A percentile compares a stretch with the other conserved stretches of the same genome.
These are phyloP conservation scores for Anguilla anguilla DNA, from an alignment of 2,797 vertebrate genomes.

Conservation along the genomic window DNA sequence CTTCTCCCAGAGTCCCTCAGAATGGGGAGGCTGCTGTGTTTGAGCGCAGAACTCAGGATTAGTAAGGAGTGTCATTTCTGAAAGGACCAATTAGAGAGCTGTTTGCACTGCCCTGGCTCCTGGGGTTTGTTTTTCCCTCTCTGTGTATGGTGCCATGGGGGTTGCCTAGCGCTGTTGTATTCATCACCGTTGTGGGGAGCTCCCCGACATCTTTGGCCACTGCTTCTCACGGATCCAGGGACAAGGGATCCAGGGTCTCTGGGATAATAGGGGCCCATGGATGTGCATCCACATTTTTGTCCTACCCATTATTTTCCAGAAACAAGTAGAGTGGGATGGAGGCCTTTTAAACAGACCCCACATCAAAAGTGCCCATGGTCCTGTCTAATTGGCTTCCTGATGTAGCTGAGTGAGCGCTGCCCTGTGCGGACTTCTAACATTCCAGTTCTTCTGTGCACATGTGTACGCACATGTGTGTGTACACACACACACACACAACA, in stretches of 20 bases:
- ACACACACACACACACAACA: conserved; percentile 27
- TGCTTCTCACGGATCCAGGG: conserved; percentile 59
- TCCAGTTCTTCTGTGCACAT: conserved; percentile 26
- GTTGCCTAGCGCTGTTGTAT: conserved; percentile 19
- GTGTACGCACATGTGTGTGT: conserved; percentile 27
- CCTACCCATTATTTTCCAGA: conserved; percentile 29
- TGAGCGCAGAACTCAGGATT: background rate
- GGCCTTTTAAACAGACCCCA: conserved; percentile 35
- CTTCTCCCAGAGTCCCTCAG: background rate
- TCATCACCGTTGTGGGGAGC: conserved; percentile 25
- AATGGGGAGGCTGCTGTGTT: background rate
- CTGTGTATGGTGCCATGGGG: conserved; percentile 15
- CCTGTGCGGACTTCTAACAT: conserved; percentile 29
- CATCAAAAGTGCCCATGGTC: conserved; percentile 46
- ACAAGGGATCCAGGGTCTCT: conserved; percentile 54
- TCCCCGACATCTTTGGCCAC: conserved; percentile 63
- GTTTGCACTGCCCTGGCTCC: conserved; percentile 7
- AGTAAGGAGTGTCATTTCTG: background rate
- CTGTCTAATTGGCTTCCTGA: conserved; percentile 47
- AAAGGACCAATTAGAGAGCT: conserved; percentile 19
- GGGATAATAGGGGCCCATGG: conserved; percentile 59
- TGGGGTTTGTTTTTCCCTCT: background rate
- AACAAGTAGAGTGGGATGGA: conserved; percentile 38
- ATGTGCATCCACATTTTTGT: conserved; percentile 33
- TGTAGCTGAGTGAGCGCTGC: conserved; percentile 39